Evolutionary conservation across 2,888 invertebrate genomes (phyloP), one percentile per base, ranked within the genome.

Genomic region (Microplitis manilae): DNA sequence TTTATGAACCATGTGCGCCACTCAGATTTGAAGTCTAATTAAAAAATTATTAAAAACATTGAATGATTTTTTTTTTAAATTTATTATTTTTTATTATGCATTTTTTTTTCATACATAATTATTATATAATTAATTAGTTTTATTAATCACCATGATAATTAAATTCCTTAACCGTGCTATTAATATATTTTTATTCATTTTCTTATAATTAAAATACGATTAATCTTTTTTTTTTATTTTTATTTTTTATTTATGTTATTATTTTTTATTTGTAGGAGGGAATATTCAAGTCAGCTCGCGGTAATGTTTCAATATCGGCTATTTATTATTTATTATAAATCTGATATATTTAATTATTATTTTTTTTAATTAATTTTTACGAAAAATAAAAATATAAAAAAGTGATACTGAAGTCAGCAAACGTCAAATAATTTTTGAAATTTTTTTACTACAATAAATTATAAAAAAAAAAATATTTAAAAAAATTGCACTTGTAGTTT

Each of bases 101-200:
- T 61, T 65, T 68, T 67, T 71, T 72, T 68, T 20, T 60, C 62
- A 20, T 50, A 50, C 50, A 50, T 50, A 50, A 39, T 68, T 74
- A 68, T 9, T n/a, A 38, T 68, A 68, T 39, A 38, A 60, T 72
- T 72, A 20, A 20, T 67, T 38, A 67, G 38, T 38, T 38, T 38
- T 67, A 13, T 67, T 67, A 67, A 17, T 38, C 67, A 20, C 38
- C 67, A 38, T 67, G 38, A 38, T 67, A 39, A 86, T 86, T 87
- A 85, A 87, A 86, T 87, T 84, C 86, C 86, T 87, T 88, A 85
- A 83, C 82, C 83, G 84, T 87, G 86, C 82, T 87, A 87, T 85
- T 84, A 30, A 84, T 83, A 77, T 84, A 82, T 75, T 81, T 71
- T 79, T 81, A 80, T 80, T 80, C 8, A 59, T 70, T 59, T 70